Percentiles rank a stretch among this genome's conserved stretches.
phyloP scores from a whole-genome alignment of 2,113 vertebrate genomes.

The Microcebus lehilahytsara region DNA sequence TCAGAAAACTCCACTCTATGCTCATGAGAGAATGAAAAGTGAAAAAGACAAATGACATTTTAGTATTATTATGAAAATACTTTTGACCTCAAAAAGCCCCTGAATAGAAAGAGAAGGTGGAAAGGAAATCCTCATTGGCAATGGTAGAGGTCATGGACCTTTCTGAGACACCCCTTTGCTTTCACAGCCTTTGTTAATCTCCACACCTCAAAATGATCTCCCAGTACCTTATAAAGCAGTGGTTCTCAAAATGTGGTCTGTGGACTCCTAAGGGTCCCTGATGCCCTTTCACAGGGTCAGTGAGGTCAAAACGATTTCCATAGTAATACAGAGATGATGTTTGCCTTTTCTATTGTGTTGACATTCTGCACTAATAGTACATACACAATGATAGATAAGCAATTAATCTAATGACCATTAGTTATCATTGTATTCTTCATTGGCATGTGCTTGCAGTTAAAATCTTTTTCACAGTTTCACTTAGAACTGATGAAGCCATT shows the following conservation, averaged over 20 bases:
- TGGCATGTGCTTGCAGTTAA: not conserved
- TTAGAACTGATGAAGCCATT: slow-evolving; percentile 7
- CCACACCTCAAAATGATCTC: not conserved
- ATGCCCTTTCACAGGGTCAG: not conserved
- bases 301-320: not conserved
- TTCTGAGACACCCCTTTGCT: not conserved
- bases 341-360: not conserved
- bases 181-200: not conserved
- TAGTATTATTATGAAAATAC: not conserved
- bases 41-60: not conserved
- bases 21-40: not conserved
- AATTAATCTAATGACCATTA: not conserved
- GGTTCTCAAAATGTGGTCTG: not conserved
- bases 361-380: not conserved
- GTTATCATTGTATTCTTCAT: not conserved
- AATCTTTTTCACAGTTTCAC: not conserved
- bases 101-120: not conserved
- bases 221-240: not conserved
- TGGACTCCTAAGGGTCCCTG: not conserved
- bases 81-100: not conserved
- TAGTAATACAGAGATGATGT: not conserved
- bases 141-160: not conserved
- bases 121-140: not conserved
- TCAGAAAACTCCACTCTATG: not conserved
- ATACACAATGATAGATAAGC: not conserved